Conservation (phyloP, 2,797 vertebrate species). For the Ciconia nigra region DNA sequence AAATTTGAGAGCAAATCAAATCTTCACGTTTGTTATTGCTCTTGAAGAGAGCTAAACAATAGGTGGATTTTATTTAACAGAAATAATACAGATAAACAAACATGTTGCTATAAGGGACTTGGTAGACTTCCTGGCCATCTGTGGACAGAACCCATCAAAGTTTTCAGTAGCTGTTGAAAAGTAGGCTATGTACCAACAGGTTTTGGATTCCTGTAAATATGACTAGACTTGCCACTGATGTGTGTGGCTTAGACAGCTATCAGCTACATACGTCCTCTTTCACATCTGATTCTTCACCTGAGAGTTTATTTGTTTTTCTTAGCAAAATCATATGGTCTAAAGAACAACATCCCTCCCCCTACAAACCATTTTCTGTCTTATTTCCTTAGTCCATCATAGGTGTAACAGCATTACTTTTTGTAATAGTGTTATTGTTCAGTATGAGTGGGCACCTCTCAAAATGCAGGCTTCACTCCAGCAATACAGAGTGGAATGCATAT, state of each 20-base stretch:
- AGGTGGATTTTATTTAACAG: not conserved
- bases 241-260: not conserved
- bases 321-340: not conserved
- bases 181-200: not conserved
- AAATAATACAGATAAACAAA: not conserved
- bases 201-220: not conserved
- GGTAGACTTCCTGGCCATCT: not conserved
- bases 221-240: not conserved
- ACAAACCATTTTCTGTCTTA: not conserved
- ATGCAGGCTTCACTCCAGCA: not conserved
- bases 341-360: not conserved
- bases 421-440: not conserved
- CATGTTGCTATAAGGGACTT: not conserved
- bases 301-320: not conserved
- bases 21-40: not conserved
- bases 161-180: not conserved
- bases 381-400: not conserved
- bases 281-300: not conserved
- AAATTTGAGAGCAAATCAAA: not conserved
- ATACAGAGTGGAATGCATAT: not conserved
- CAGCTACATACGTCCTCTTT: not conserved
- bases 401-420: not conserved
- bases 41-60: not conserved
- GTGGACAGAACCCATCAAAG: rapidly evolving
- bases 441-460: not conserved